Base-by-base conservation (phyloP, 2,888 invertebrate species). In the Piscicola geometra region DNA sequence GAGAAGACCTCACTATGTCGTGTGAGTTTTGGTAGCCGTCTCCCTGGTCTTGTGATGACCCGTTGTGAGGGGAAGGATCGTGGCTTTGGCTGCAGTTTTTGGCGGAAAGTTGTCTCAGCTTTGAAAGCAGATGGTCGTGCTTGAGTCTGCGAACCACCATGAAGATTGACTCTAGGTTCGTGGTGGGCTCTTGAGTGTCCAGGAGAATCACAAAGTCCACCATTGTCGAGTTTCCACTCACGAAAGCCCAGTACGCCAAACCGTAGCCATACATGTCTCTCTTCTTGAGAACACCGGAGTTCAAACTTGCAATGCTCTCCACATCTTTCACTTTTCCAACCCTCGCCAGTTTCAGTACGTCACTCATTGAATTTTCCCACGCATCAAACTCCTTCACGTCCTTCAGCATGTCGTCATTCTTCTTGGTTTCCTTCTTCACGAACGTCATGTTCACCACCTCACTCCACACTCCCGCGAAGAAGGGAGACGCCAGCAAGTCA, bases 361-460 rank as follows among this genome's bases (percentile, higher is more conserved):
- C 32, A 47, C 52, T 75, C 69, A 75, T 21, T 5, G 75, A 75
- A 3, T 75, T 75, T 36, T 75, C 75, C 75, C 75, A 75, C n/a
- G n/a, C 47, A 30, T 36, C 47, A 32, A 50, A 69, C 1, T 41
- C 67, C 21, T 69, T 47, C 52, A 75, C 35, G 12, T 75, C 75
- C 56, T 75, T 68, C 50, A 28, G 36, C 25, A 75, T 25, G 18
- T 69, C 60, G 3, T 56, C 25, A 56, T 25, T 69, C 75, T 25
- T 68, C 50, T 21, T 30, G 68, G 30, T 32, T 50, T 69, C 47
- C 33, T 21, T 68, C 52, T 47, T 75, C 69, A 28, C 67, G 50
- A 9, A 47, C 47, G 21, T 52, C 75, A 21, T 66, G 25, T 1
- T 75, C 69, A 30, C 32, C 75, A 75, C 28, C 12, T 75, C 66